Evolutionary conservation across 2,888 invertebrate genomes (phyloP), one percentile per base, ranked within the genome.

Genomic region (Cylindroiulus punctatus): DNA sequence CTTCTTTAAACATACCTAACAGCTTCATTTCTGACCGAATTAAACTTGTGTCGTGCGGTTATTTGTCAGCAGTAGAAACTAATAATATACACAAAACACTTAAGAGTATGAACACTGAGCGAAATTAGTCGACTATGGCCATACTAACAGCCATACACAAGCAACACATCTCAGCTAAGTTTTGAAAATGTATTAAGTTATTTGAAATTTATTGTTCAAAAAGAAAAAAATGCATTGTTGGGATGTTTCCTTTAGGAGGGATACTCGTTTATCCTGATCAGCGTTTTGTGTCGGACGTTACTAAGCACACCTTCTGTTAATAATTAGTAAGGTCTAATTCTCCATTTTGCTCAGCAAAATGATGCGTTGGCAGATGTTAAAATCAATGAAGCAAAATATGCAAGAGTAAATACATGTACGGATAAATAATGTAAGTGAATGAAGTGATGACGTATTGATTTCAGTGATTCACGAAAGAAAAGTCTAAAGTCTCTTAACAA

Each of bases 381-480:
- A 52, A 52, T 52, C 52, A 8, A 52, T 52, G 17, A 52, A 52
- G 52, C 52, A 52, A 52, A 52, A 14, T 17, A 52, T 52, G 52
- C 52, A 52, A 52, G 52, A 52, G 52, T 19, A 52, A 8, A 52
- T 5, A n/a, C n/a, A n/a, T n/a, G n/a, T n/a, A 52, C 19, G 52
- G 52, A 10, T 52, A 52, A 84, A 81, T 84, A 42, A 84, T 84
- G 52, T 26, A 30, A 84, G 65, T 82, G 52, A 84, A 32, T 84
- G 17, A 86, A 86, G n/a, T 52, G 47, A 82, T 26, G 76, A 84
- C 52, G 40, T 42, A 84, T 83, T n/a, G 84, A 84, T 44, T 44
- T 82, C 84, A 42, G 36, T 52, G 57, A 84, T 83, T 76, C 81
- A 52, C 40, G 42, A 87, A 87, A 83, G 57, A 84, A 84, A 83